Evolutionary conservation across 2,797 vertebrate species (phyloP).

Genomic region (Rhabdophis nuchalis): DNA sequence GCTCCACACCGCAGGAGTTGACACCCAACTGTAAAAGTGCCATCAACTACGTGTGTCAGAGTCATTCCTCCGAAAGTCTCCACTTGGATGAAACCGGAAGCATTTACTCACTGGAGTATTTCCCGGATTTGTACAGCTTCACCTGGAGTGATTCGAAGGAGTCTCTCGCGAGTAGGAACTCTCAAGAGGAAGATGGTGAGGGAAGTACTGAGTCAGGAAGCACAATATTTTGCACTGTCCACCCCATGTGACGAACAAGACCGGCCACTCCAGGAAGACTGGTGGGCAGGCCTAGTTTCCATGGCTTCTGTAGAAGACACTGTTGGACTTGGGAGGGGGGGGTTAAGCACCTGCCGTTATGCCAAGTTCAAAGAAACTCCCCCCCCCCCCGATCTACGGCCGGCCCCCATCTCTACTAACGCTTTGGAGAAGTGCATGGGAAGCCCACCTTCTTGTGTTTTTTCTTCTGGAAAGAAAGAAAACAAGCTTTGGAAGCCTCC

Average conservation of each 20-base stretch:
- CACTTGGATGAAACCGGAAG: neutral
- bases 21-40: neutral
- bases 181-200: neutral
- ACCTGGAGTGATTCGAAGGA: neutral
- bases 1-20: accelerated
- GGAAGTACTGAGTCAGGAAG: neutral
- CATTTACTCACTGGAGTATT: neutral
- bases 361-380: neutral
- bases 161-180: neutral
- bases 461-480: neutral
- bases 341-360: neutral
- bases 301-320: neutral
- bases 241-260: neutral
- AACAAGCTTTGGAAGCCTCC: neutral
- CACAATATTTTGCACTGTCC: neutral
- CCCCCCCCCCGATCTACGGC: neutral
- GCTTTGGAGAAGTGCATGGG: neutral
- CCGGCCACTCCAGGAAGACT: no score
- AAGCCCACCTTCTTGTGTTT: neutral
- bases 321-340: neutral
- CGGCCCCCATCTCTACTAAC: neutral
- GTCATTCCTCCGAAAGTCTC: neutral
- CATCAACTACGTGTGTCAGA: neutral
- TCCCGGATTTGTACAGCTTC: neutral
- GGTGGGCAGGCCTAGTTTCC: no score